Base-by-base conservation (phyloP, 2,113 vertebrate species). In the Forbesichthys papilliferus region DNA sequence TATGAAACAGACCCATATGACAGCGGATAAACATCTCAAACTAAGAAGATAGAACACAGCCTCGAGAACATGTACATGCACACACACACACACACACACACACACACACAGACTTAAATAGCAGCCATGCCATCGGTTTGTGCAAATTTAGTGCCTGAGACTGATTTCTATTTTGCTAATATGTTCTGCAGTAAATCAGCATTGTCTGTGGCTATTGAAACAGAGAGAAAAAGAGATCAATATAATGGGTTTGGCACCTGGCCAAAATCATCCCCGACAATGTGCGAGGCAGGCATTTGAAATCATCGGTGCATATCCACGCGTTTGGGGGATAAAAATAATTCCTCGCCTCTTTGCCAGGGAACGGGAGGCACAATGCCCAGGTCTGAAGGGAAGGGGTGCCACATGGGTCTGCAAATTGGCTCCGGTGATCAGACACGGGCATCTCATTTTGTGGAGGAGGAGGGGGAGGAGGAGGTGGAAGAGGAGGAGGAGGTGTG, bases 321-420 rank as follows among this genome's bases (percentile, higher is more conserved):
- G 81, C 89, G 88, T 91, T 91, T 89, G 84, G 85, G 83, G 92
- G 89, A 89, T 89, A 91, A 90, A 90, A 92, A 93, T 92, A 91
- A 91, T 92, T 92, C 88, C 85, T 90, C 84, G 78, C 80, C 88
- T 91, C 90, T 86, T 88, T 92, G 92, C 89, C 92, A 93, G 87
- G 87, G 88, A 91, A 89, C 74, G 85, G 58, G 86, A 88, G 91
- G 90, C 89, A 89, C 90, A 88, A 90, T 92, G 91, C 89, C 90
- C 88, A 89, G 89, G 90, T 91, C 90, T 92, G 91, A 90, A 91
- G 90, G 90, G 91, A 92, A 88, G 89, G 27, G 87, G 90, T 91
- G 91, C 90, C 92, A 92, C 92, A 89, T 85, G 90, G 89, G 91
- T 87, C 91, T 86, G 90, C 91, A 92, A 93, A 93, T 93, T 92